Evolutionary conservation across 2,113 vertebrate genomes (phyloP).

Genomic region (Pao palembangensis): DNA sequence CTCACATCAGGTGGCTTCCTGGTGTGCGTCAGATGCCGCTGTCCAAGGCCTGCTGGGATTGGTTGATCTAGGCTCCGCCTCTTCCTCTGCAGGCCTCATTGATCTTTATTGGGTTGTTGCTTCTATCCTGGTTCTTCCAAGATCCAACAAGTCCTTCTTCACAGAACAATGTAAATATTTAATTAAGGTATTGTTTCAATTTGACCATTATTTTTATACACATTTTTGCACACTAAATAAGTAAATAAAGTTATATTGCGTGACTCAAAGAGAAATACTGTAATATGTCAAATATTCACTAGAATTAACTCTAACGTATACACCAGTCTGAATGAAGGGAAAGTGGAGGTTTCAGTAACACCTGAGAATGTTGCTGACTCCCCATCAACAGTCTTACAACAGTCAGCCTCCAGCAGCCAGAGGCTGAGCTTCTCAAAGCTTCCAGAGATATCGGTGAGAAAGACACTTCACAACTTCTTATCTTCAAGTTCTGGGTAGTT

Average conservation of each 20-base stretch:
- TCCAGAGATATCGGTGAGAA: too few relatives aligned
- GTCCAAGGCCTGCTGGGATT: slow-evolving; percentile 62
- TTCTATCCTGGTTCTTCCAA: slow-evolving; percentile 40
- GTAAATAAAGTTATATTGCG: too few relatives aligned
- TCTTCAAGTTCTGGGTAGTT: background rate
- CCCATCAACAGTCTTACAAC: background rate
- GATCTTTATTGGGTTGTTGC: slow-evolving; percentile 60
- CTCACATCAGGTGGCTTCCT: slow-evolving; percentile 81
- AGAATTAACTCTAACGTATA: too few relatives aligned
- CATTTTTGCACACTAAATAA: too few relatives aligned
- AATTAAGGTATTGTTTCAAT: too few relatives aligned
- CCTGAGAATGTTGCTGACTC: too few relatives aligned
- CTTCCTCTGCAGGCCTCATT: slow-evolving; percentile 59
- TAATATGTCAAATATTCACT: too few relatives aligned
- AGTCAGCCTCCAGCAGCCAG: background rate
- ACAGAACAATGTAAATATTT: too few relatives aligned
- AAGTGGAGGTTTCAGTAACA: too few relatives aligned
- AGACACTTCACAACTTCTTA: background rate
- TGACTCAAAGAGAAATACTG: too few relatives aligned
- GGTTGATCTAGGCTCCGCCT: slow-evolving; percentile 58
- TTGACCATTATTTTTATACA: too few relatives aligned
- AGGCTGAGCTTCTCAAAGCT: background rate
- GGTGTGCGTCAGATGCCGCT: slow-evolving; percentile 74
- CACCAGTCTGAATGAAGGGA: too few relatives aligned
- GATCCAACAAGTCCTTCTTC: background rate